These are phyloP conservation scores for Chloroceryle aenea DNA, from an alignment of 2,113 vertebrate genomes.

Conservation along the genomic window DNA sequence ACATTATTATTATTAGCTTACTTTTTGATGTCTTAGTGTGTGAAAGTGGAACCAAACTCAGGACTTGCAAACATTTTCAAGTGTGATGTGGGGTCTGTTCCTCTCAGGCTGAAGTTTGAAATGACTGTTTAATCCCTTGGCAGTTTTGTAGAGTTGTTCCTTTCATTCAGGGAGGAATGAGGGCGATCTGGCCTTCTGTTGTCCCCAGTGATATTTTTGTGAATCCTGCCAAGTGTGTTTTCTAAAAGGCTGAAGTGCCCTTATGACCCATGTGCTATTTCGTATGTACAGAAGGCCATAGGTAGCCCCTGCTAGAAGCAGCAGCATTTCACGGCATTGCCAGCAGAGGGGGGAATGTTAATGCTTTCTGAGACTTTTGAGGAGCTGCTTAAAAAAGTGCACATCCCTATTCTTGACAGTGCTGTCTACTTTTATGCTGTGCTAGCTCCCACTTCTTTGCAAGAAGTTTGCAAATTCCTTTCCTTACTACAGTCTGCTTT, in stretches of 20 bases:
- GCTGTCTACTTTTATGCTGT: background rate
- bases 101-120: background rate
- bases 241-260: background rate
- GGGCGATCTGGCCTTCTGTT: background rate
- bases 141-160: background rate
- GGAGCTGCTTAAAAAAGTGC: background rate
- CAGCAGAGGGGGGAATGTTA: slow-evolving; percentile 13
- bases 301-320: background rate
- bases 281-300: background rate
- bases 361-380: background rate
- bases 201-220: background rate
- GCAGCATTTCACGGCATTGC: background rate
- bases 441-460: background rate
- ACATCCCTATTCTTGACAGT: accelerated
- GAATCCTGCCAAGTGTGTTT: background rate
- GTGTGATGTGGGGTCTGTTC: background rate
- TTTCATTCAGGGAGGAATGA: background rate
- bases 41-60: background rate
- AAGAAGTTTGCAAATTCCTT: background rate
- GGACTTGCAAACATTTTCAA: background rate
- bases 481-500: background rate
- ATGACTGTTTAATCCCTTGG: background rate
- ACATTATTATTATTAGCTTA: background rate
- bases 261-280: accelerated
- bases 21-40: background rate